These are phyloP conservation scores for Mirounga angustirostris DNA, from an alignment of 2,113 vertebrate species.

Conservation along the genomic window DNA sequence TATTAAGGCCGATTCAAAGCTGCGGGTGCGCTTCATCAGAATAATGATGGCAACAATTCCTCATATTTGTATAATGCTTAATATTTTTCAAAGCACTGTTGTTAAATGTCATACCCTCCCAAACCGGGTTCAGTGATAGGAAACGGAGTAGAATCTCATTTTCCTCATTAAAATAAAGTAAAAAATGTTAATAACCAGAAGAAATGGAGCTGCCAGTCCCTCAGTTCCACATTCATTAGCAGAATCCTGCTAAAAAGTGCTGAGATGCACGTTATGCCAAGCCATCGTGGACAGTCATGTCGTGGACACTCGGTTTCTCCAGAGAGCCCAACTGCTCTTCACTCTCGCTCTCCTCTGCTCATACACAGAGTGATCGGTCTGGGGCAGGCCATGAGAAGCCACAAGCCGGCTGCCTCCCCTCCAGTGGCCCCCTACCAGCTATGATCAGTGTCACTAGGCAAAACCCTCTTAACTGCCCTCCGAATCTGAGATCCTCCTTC, in stretches of 20 bases:
- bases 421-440: conserved; percentile 48
- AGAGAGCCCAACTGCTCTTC: conserved; percentile 51
- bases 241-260: conserved; percentile 62
- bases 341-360: not conserved
- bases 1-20: conserved; percentile 61
- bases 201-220: conserved; percentile 58
- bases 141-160: conserved; percentile 22
- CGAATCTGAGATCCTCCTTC: conserved; percentile 63
- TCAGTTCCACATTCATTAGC: conserved; percentile 58
- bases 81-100: conserved; percentile 82
- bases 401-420: not conserved
- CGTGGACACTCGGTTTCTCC: not conserved
- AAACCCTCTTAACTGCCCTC: conserved; percentile 69
- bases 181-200: conserved; percentile 78
- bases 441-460: conserved; percentile 69
- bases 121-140: conserved; percentile 62
- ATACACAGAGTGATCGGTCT: conserved; percentile 50
- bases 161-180: conserved; percentile 74
- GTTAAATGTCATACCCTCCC: conserved; percentile 82
- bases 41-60: conserved; percentile 80
- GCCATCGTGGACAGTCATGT: not conserved
- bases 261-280: not conserved
- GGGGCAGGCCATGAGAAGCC: conserved; percentile 61
- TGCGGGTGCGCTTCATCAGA: conserved; percentile 50
- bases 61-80: conserved; percentile 82